Base-by-base conservation (phyloP, 2,797 vertebrate genomes). In the Babyrousa celebensis region DNA sequence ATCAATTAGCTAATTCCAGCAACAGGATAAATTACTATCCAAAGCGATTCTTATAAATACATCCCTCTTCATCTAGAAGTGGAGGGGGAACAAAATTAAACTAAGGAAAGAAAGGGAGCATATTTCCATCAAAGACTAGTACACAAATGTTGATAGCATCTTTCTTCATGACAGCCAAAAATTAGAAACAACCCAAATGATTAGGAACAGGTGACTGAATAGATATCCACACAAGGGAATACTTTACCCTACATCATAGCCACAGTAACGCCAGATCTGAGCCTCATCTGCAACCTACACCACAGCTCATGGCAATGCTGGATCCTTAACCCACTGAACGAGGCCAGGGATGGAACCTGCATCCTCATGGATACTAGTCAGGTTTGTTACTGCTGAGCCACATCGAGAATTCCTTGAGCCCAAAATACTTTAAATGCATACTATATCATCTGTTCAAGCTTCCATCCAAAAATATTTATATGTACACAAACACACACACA, bases 1-100 rank as follows among this genome's bases (percentile, higher is more conserved):
- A 94, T 40, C 74, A 94, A 27, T 86, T 90, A 80, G 16, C 10
- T 82, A 86, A 96, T 80, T 93, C 67, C 74, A 48, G 43, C 6
- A 80, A 68, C 1, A 86, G 74, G 12, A 82, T 56, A 60, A 90
- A 80, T 62, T 80, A 74, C 36, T n/a, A 80, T 20, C 48, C 32
- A 74, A 90, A 43, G 16, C 23, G 20, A 85, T 75, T 82, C 17
- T 75, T 90, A 52, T 74, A 43, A 84, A 75, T 56, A 15, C 48
- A 62, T 67, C 29, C 36, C 5, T 29, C 52, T 88, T 89, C 65
- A 72, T 85, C 79, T 72, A 67, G 7, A 95, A 54, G 36, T 89
- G 5, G 7, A 85, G 0, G 79, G 9, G 3, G 16, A 71, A 62
- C 56, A 56, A 79, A 80, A 40, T 67, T 52, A 89, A 89, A 88